Conservation (phyloP, 2,888 invertebrate genomes). For the Leucoma salicis region DNA sequence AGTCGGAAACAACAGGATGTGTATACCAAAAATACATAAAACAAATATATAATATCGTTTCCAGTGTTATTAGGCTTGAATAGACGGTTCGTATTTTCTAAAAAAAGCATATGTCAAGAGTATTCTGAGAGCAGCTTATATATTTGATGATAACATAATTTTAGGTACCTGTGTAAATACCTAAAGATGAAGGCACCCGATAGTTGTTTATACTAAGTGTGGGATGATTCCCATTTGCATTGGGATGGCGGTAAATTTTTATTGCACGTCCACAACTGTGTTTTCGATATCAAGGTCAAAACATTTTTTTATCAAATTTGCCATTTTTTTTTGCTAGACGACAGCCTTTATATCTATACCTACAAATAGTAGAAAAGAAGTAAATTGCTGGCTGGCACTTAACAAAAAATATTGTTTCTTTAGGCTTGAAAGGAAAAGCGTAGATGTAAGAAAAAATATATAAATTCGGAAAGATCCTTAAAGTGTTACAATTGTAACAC, state of each 20-base stretch:
- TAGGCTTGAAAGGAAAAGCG: too few relatives aligned
- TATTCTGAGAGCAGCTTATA: constrained; percentile 6
- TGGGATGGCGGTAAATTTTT: neutral
- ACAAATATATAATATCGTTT: neutral
- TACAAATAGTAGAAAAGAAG: too few relatives aligned
- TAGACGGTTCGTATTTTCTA: neutral
- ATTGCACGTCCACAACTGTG: neutral
- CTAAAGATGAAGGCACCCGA: constrained; percentile 60
- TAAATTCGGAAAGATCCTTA: too few relatives aligned
- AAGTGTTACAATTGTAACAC: too few relatives aligned
- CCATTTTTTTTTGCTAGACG: too few relatives aligned
- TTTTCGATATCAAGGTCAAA: neutral
- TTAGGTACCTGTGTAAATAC: constrained; percentile 68
- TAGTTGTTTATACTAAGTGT: constrained; percentile 48
- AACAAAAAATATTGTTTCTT: too few relatives aligned
- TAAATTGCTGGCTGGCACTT: too few relatives aligned
- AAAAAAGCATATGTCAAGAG: too few relatives aligned
- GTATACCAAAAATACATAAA: neutral
- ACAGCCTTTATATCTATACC: too few relatives aligned
- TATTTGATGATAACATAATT: constrained; percentile 37
- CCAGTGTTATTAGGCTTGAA: neutral
- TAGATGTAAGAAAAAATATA: too few relatives aligned
- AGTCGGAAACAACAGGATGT: too few relatives aligned
- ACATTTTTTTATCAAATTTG: too few relatives aligned
- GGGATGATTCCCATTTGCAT: constrained; percentile 47